phyloP scores from a whole-genome alignment of 2,113 vertebrate species.

The Megaleporinus macrocephalus region DNA sequence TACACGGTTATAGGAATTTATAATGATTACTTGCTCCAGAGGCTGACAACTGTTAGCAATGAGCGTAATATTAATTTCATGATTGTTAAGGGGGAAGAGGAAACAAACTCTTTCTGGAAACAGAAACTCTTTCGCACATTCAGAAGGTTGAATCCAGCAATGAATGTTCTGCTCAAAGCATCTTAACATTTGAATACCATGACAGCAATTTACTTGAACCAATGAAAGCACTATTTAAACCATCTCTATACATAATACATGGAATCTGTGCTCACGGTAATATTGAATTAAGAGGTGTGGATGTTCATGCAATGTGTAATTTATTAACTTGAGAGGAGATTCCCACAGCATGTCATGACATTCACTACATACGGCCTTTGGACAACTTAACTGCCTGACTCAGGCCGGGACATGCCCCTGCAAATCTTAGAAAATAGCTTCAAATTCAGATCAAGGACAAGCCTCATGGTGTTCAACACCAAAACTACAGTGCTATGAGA shows the following conservation, averaged over 20 bases:
- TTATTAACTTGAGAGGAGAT: slow-evolving; percentile 1
- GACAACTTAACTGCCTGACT: slow-evolving; percentile 9
- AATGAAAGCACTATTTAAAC: no score
- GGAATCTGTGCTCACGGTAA: neutral
- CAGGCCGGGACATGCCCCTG: neutral
- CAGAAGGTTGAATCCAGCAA: no score
- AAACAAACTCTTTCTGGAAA: no score
- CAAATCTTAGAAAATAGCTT: neutral
- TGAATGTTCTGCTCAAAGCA: neutral
- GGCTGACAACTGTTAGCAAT: no score
- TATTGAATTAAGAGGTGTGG: neutral
- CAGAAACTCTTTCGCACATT: no score
- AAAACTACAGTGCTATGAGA: no score
- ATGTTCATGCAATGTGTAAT: neutral
- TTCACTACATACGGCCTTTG: slow-evolving; percentile 15
- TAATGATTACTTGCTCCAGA: no score
- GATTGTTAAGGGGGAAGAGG: no score
- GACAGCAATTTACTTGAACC: no score
- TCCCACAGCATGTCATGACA: neutral
- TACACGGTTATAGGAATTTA: no score
- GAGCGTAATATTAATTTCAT: no score
- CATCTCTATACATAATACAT: neutral
- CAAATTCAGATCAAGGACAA: neutral
- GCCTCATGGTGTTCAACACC: no score
- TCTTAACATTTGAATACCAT: neutral